Conservation (phyloP, 2,113 vertebrate genomes). For the Nyctibius bracteatus region DNA sequence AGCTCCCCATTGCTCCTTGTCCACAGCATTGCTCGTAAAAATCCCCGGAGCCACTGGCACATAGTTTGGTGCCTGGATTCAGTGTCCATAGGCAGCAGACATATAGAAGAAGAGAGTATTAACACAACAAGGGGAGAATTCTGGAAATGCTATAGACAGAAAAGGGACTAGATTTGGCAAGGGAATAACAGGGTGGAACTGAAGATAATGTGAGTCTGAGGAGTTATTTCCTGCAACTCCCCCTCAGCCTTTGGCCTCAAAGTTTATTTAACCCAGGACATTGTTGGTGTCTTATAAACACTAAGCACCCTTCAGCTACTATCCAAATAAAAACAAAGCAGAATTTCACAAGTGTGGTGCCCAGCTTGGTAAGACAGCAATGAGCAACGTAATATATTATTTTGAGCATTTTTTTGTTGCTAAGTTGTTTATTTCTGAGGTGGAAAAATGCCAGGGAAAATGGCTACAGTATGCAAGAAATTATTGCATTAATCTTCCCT, state of each 20-base stretch:
- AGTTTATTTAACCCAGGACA: slow-evolving; percentile 61
- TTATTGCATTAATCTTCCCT: neutral
- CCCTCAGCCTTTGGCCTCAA: slow-evolving; percentile 23
- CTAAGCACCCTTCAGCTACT: neutral
- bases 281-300: slow-evolving; percentile 20
- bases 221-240: slow-evolving; percentile 58
- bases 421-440: slow-evolving; percentile 24
- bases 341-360: neutral
- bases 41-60: neutral
- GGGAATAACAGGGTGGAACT: slow-evolving; percentile 41
- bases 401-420: slow-evolving; percentile 1
- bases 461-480: neutral
- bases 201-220: slow-evolving; percentile 47
- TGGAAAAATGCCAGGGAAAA: slow-evolving; percentile 7
- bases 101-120: neutral
- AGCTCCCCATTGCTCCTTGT: neutral
- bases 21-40: neutral
- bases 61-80: neutral
- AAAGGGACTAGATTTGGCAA: slow-evolving; percentile 37
- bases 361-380: neutral
- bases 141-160: neutral
- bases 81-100: neutral
- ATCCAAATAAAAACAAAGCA: slow-evolving; percentile 14
- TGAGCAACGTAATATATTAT: neutral
- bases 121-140: neutral